Base-by-base conservation (phyloP, 1,140 invertebrate species). In the Dendroctonus valens region DNA sequence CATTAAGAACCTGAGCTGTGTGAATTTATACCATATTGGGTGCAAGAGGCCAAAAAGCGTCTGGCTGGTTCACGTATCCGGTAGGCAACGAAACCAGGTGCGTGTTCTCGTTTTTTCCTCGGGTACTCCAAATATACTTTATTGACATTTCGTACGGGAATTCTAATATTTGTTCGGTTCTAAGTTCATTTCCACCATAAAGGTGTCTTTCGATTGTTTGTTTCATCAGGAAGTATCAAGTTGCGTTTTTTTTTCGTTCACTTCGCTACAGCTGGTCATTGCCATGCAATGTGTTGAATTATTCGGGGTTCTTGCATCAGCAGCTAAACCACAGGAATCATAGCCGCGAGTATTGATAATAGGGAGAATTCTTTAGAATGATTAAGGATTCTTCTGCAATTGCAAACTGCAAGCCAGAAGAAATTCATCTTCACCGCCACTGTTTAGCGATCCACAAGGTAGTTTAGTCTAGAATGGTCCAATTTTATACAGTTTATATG, bases 11-110 rank as follows among this genome's bases (percentile, higher is more conserved):
- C 54, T 57, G 44, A 40, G 39, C 48, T 44, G 38, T 52, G 61
- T 58, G 62, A 65, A 65, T 65, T 65, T 55, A 39, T 40, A 58
- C 62, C 62, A 65, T 57, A 57, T 65, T 65, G 53, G 53, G 62
- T 50, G 11, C 41, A 48, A 65, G 46, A 44, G 44, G 62, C 51
- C 26, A 58, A 54, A 65, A 57, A 58, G 37, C 38, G 52, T 50
- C 52, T 65, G 62, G 54, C 26, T 54, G 53, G 62, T 15, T 48
- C 41, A 57, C 41, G 51, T 65, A 65, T 65, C 62, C 62, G 62
- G 62, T 65, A 58, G 41, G 61, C 61, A 58, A 65, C 53, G 46
- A 52, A 65, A 58, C 62, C 62, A 65, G 62, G 52, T 65, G 62
- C 54, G 42, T 55, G 26, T 55, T 55, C 9, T 41, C 41, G 12